These are phyloP conservation scores for Lynx canadensis DNA, from an alignment of 2,113 vertebrate genomes.

Conservation along the genomic window DNA sequence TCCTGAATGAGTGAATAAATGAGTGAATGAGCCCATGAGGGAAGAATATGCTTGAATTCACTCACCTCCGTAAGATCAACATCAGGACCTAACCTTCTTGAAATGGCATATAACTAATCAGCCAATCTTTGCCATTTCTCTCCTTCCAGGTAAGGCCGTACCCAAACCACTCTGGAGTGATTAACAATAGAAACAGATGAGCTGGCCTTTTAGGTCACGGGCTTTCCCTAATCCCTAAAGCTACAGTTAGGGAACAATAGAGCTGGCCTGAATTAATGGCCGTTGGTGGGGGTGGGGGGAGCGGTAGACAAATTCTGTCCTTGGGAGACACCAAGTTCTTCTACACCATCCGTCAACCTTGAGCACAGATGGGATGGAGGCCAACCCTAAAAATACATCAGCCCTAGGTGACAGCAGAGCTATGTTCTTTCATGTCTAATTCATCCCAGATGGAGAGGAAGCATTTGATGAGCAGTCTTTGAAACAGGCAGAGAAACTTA, in stretches of 20 bases:
- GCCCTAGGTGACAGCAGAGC: slow-evolving; percentile 51
- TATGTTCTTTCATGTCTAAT: slow-evolving; percentile 54
- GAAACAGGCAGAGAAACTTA: slow-evolving; percentile 29
- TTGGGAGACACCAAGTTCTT: slow-evolving; percentile 45
- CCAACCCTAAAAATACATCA: slow-evolving; percentile 61
- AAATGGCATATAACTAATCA: neutral
- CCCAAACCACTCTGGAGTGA: neutral
- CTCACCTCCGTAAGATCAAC: neutral
- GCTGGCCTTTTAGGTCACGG: slow-evolving; percentile 17
- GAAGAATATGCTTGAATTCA: neutral
- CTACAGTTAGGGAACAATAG: slow-evolving; percentile 20
- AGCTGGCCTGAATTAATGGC: slow-evolving; percentile 53
- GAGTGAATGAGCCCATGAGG: slow-evolving; percentile 6
- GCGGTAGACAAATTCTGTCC: slow-evolving; percentile 23
- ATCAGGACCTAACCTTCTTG: neutral
- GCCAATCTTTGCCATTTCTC: neutral
- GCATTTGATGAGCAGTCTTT: slow-evolving; percentile 55
- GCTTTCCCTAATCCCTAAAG: neutral
- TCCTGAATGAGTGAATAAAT: neutral
- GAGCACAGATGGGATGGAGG: slow-evolving; percentile 47
- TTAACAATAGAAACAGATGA: slow-evolving; percentile 60
- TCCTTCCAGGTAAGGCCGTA: neutral
- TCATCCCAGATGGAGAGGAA: slow-evolving; percentile 50
- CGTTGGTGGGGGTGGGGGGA: too few relatives aligned
- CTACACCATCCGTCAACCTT: neutral